These are phyloP conservation scores for Leptosomus discolor DNA, from an alignment of 2,113 vertebrate species.

Conservation along the genomic window DNA sequence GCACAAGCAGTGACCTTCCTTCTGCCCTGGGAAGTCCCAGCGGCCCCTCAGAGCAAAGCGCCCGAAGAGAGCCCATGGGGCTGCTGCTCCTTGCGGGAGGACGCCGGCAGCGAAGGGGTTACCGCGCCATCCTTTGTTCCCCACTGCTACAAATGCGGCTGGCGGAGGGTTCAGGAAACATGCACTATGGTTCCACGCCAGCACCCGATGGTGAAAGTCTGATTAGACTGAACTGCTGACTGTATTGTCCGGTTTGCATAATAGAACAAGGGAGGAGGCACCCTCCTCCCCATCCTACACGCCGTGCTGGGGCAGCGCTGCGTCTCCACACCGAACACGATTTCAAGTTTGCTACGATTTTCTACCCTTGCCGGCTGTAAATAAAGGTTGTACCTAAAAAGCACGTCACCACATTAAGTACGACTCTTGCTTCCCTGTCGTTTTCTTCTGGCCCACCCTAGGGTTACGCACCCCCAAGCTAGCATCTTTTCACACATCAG, in stretches of 20 bases:
- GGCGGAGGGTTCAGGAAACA: conserved; percentile 52
- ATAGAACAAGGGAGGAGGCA: conserved; percentile 47
- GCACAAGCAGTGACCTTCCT: not conserved
- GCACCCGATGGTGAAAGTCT: conserved; percentile 34
- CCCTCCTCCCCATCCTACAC: conserved; percentile 44
- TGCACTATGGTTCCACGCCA: conserved; percentile 22
- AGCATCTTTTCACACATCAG: not conserved
- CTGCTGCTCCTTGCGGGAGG: not conserved
- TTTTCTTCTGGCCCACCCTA: not conserved
- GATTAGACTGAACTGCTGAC: conserved; percentile 55
- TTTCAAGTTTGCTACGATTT: not conserved
- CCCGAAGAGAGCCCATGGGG: not conserved
- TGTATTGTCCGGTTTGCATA: conserved; percentile 51
- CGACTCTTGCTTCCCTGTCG: not conserved
- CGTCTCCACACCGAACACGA: not conserved
- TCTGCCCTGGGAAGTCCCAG: not conserved
- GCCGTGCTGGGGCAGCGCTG: not conserved
- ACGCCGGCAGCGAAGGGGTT: not conserved
- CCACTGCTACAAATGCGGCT: not conserved
- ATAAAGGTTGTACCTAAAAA: not conserved
- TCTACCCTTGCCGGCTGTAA: not conserved
- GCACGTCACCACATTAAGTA: not conserved
- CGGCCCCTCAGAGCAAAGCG: not conserved
- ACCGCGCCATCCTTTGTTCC: not conserved
- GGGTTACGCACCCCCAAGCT: not conserved